phyloP scores from a whole-genome alignment of 1,140 invertebrate genomes.

The Brachionus koreanus region DNA sequence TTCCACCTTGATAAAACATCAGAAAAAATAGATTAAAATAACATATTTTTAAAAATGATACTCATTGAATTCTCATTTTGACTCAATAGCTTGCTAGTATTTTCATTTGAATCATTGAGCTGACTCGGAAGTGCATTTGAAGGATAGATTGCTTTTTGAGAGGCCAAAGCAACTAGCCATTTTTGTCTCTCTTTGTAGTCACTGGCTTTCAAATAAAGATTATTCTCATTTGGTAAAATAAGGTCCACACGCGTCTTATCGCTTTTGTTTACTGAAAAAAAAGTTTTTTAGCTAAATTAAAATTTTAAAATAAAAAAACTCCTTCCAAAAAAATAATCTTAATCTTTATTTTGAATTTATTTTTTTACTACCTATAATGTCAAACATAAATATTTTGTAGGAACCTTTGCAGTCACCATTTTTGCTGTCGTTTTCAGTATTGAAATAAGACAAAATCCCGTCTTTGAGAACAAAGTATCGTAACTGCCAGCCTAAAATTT shows the following conservation, averaged over 20 bases:
- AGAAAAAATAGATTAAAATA: background rate
- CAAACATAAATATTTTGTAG: constrained; percentile 28
- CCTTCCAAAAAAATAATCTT: too few species aligned
- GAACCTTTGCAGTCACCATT: constrained; percentile 28
- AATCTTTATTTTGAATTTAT: background rate
- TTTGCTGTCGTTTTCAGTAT: constrained; percentile 3
- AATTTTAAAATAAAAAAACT: background rate
- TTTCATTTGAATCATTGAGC: background rate
- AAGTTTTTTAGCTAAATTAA: background rate
- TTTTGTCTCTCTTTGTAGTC: constrained; percentile 39
- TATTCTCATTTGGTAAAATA: background rate
- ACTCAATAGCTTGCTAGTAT: background rate
- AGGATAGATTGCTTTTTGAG: constrained; percentile 42
- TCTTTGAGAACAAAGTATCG: constrained; percentile 32
- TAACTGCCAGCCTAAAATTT: constrained; percentile 1
- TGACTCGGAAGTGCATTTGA: background rate
- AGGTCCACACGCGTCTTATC: background rate
- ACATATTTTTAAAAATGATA: background rate
- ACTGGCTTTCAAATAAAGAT: background rate
- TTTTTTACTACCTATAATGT: background rate
- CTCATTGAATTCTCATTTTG: background rate
- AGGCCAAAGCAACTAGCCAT: constrained; percentile 38
- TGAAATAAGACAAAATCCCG: constrained; percentile 21
- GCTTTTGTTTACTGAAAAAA: constrained; percentile 3
- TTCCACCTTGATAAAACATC: background rate